Evolutionary conservation across 2,113 vertebrate genomes (phyloP).

Genomic region (Grammomys dolichurus): DNA sequence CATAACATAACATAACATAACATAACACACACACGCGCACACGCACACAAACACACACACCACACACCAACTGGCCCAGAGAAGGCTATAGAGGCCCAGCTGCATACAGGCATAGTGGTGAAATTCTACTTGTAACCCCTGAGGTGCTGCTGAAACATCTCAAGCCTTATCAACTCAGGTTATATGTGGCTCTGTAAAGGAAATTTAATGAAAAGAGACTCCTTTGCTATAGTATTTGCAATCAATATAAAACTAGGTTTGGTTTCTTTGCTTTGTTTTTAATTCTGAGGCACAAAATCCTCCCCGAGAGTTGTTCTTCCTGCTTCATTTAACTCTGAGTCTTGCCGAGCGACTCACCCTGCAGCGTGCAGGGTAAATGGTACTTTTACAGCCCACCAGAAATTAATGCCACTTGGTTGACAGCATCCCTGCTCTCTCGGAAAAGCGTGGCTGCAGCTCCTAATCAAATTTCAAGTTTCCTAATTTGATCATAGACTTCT

Average conservation of each 20-base stretch:
- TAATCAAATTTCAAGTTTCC: background rate
- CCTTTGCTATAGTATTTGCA: conserved; percentile 57
- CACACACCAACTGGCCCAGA: background rate
- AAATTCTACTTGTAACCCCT: background rate
- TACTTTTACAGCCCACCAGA: conserved; percentile 59
- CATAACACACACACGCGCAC: background rate
- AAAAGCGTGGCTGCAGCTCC: background rate
- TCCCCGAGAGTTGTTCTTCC: conserved; percentile 42
- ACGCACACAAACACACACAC: background rate
- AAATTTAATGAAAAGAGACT: conserved; percentile 52
- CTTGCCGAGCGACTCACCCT: conserved; percentile 56
- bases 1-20: too few relatives aligned
- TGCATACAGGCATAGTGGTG: background rate
- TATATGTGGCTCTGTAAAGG: conserved; percentile 8
- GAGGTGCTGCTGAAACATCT: background rate
- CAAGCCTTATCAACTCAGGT: conserved; percentile 12
- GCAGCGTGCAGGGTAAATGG: conserved; percentile 61
- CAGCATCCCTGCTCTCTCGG: conserved; percentile 43
- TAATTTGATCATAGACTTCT: conserved; percentile 33
- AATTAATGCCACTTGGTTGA: conserved; percentile 67
- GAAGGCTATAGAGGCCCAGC: background rate
- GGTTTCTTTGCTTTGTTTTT: conserved; percentile 62
- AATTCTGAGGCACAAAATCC: conserved; percentile 67
- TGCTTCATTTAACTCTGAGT: conserved; percentile 68
- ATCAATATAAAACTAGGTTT: conserved; percentile 58